Evolutionary conservation across 2,797 vertebrate species (phyloP), one percentile per base, ranked within the genome.

Genomic region (Enteromius anoplus): DNA sequence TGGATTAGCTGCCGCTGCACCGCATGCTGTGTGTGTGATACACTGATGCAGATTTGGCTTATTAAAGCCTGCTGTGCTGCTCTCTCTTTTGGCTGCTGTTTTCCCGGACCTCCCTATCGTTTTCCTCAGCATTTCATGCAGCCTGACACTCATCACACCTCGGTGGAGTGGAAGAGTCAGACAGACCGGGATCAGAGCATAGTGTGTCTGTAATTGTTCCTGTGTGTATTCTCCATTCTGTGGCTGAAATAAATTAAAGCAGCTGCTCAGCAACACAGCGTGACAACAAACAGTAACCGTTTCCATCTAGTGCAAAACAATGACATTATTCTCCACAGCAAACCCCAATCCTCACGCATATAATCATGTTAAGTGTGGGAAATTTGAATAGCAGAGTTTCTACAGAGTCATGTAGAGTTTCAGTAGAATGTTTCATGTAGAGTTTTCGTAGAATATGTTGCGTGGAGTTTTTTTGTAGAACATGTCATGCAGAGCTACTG

Each of bases 151-250:
- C 79, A 60, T 80, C 66, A 49, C 68, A 60, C 53, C 51, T 80
- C 26, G 14, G 64, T 32, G 21, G 51, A 79, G 73, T 37, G 80
- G 84, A 88, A 83, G 89, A 89, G 88, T 62, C 53, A 37, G 68
- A 62, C 55, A 78, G 82, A 88, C 84, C 66, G 84, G 77, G 87
- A 88, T 87, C 86, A 81, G 89, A 91, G 86, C 88, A 86, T 87
- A 85, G 89, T 90, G 88, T 90, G 88, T 78, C 84, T 91, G 92
- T 93, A 93, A 93, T 93, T 93, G 91, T 91, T 91, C 91, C 90
- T 83, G 90, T 90, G 91, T 85, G 91, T 86, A 76, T 90, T 87
- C 81, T 70, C 88, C 89, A 84, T 92, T 91, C 89, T 88, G 32
- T 76, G 62, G 76, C 89, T 88, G 75, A 89, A 90, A 91, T 88